phyloP scores from a whole-genome alignment of 2,888 invertebrate species.

The Empis livida region DNA sequence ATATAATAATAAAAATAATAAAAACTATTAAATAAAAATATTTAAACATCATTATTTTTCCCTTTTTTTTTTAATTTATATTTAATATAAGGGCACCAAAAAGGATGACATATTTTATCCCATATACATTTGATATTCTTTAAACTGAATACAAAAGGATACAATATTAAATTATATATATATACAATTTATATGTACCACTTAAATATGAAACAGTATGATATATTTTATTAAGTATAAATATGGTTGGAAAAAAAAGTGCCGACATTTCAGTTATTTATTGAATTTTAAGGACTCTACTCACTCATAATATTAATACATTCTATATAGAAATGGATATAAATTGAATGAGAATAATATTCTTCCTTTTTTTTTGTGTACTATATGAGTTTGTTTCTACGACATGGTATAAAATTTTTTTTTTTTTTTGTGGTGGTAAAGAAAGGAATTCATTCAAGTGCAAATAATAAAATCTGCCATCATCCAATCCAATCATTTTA shows the following conservation, averaged over 20 bases:
- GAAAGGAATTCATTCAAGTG: background rate
- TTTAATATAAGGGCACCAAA: no score
- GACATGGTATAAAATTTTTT: background rate
- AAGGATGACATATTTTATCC: no score
- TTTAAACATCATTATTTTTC: no score
- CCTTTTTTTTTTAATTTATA: no score
- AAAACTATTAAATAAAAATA: no score
- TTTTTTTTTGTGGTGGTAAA: background rate
- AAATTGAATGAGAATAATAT: background rate
- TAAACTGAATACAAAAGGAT: no score
- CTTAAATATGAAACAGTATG: no score
- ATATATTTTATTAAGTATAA: no score
- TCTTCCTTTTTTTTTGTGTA: background rate
- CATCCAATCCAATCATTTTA: background rate
- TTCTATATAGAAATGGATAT: background rate
- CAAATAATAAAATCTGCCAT: background rate
- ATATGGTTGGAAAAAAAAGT: background rate
- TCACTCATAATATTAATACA: background rate
- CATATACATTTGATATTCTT: no score
- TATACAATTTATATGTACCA: no score
- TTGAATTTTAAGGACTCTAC: background rate
- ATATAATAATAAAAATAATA: no score
- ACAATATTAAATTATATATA: no score
- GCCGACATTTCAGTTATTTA: slow-evolving; percentile 1
- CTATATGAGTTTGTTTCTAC: background rate